phyloP scores from a whole-genome alignment of 2,888 invertebrate genomes.

The Polia nebulosa region DNA sequence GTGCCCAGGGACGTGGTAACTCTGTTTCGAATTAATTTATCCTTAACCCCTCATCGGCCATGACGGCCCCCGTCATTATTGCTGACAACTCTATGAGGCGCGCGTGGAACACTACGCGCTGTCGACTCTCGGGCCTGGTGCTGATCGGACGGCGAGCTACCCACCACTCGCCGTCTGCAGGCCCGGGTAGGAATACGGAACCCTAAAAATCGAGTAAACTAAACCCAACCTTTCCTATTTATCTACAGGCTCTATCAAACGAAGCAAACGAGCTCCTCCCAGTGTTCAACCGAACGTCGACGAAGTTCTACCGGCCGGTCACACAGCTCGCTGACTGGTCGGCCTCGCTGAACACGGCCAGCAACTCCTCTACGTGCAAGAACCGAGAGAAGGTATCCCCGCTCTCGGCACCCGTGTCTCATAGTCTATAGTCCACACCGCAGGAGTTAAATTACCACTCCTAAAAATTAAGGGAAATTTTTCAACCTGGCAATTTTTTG shows the following conservation, averaged over 20 bases:
- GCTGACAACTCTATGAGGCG: too few species aligned
- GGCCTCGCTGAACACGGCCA: constrained; percentile 79
- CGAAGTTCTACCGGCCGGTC: constrained; percentile 96
- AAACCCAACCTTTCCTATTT: background rate
- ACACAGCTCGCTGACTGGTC: constrained; percentile 98
- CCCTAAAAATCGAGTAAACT: background rate
- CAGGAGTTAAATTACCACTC: constrained; percentile 61
- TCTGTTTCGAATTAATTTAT: too few species aligned
- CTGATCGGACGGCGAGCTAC: too few species aligned
- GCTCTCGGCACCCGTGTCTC: constrained; percentile 73
- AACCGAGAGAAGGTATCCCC: constrained; percentile 79
- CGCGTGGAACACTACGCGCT: too few species aligned
- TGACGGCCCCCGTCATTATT: too few species aligned
- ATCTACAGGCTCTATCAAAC: constrained; percentile 95
- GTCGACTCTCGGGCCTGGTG: too few species aligned
- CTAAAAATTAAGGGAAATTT: constrained; percentile 14
- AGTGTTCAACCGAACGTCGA: constrained; percentile 98
- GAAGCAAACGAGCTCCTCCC: constrained; percentile 99
- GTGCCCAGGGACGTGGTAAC: too few species aligned
- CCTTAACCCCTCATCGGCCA: too few species aligned
- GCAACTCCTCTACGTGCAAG: constrained; percentile 71
- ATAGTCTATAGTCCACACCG: constrained; percentile 71
- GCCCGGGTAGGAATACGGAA: too few species aligned
- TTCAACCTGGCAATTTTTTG: constrained; percentile 30
- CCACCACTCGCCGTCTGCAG: too few species aligned